Evolutionary conservation across 92 coral and sea anemone species (phyloP).

Genomic region (Ricordea florida): DNA sequence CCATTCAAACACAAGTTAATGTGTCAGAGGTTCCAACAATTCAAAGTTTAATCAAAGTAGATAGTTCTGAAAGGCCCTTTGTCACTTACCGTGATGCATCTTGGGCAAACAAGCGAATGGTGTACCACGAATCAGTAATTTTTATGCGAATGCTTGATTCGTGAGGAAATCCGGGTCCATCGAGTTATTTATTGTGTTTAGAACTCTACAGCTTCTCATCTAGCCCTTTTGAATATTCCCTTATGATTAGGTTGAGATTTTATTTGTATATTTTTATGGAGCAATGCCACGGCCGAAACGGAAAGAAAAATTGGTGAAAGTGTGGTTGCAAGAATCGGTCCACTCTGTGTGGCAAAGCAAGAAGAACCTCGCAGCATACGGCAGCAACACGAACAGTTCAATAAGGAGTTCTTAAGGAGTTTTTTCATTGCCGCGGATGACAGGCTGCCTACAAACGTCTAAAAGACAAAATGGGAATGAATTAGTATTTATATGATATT

Average conservation of each 20-base stretch:
- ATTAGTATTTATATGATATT: too few relatives aligned
- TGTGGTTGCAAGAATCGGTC: slow-evolving; percentile 13
- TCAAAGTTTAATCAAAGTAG: too few relatives aligned
- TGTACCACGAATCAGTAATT: background rate
- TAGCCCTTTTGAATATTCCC: background rate
- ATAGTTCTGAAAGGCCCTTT: background rate
- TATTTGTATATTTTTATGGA: background rate
- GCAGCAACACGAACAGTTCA: slow-evolving; percentile 4
- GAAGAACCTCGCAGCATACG: slow-evolving; percentile 6
- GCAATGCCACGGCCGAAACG: slow-evolving; percentile 17
- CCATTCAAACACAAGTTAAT: too few relatives aligned
- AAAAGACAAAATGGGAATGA: too few relatives aligned
- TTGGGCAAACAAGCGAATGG: background rate
- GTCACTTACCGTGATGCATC: too few relatives aligned
- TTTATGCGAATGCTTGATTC: background rate
- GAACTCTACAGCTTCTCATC: background rate
- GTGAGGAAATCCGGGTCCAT: background rate
- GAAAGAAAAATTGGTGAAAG: slow-evolving; percentile 23
- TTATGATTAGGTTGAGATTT: background rate
- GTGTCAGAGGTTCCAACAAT: too few relatives aligned
- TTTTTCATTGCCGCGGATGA: too few relatives aligned
- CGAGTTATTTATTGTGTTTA: background rate
- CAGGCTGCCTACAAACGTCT: too few relatives aligned
- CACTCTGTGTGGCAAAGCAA: slow-evolving; percentile 16
- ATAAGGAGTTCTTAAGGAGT: too few relatives aligned